A percentile compares a stretch with the other conserved stretches of the same genome.
phyloP scores from a whole-genome alignment of 2,888 invertebrate genomes.

The Ptychoptera albimana region DNA sequence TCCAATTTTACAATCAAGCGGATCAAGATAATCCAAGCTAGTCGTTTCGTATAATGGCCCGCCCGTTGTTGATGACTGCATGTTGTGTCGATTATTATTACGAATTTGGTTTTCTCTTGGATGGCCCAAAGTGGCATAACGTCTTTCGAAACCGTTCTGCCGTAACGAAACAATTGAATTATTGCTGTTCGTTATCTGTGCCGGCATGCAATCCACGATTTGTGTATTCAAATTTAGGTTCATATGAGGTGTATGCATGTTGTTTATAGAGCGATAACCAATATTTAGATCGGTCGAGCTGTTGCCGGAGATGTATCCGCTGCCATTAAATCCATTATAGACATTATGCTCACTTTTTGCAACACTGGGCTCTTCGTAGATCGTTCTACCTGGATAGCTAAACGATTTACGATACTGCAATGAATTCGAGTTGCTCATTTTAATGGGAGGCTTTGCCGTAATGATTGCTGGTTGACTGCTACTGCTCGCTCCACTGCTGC shows the following conservation, averaged over 20 bases:
- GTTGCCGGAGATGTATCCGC: too few species aligned
- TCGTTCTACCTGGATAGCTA: constrained; percentile 6
- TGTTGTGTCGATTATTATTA: neutral
- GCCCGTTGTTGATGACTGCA: neutral
- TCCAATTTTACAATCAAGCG: constrained; percentile 48
- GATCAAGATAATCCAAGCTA: constrained; percentile 26
- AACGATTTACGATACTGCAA: constrained; percentile 11
- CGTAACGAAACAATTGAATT: neutral
- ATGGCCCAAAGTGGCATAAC: constrained; percentile 10
- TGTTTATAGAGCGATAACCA: too few species aligned
- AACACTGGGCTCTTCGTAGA: too few species aligned
- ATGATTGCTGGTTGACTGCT: neutral
- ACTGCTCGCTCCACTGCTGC: neutral
- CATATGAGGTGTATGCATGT: too few species aligned
- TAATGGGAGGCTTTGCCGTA: constrained; percentile 4
- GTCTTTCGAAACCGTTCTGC: neutral
- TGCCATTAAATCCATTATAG: too few species aligned
- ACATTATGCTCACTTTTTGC: too few species aligned
- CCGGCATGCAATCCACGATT: neutral
- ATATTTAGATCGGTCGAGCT: too few species aligned
- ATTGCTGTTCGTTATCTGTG: neutral
- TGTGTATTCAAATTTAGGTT: too few species aligned
- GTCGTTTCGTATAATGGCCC: neutral
- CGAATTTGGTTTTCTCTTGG: constrained; percentile 5
- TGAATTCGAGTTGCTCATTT: constrained; percentile 3